phyloP scores from a whole-genome alignment of 2,797 vertebrate species.

The Lithobates sylvaticus region DNA sequence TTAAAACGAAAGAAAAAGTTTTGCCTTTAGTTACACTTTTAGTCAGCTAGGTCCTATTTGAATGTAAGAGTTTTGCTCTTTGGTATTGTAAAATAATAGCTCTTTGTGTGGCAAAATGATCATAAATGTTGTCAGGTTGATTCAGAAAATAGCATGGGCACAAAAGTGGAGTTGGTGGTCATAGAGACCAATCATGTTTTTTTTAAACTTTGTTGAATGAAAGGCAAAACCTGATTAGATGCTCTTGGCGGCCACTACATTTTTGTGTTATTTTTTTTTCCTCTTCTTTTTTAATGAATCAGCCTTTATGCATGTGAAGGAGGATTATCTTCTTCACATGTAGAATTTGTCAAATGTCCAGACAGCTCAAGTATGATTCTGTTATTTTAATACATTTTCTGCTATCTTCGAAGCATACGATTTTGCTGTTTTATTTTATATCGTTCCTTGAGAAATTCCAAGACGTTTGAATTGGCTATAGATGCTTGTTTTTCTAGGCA shows the following conservation, averaged over 20 bases:
- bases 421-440: slow-evolving; percentile 9
- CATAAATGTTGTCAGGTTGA: no score
- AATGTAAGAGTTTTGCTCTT: no score
- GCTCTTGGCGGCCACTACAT: background rate
- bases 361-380: background rate
- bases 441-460: slow-evolving; percentile 19
- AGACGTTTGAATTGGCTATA: slow-evolving; percentile 25
- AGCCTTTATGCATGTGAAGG: background rate
- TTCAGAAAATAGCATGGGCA: background rate
- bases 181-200: background rate
- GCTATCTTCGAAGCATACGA: background rate
- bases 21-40: no score
- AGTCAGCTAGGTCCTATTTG: no score
- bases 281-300: no score
- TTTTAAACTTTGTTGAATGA: background rate
- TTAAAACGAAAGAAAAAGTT: no score
- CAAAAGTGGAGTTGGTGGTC: background rate
- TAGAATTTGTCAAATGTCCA: background rate
- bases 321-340: background rate
- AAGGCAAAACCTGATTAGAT: background rate
- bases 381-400: background rate
- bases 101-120: no score
- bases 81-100: no score
- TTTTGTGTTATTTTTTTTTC: background rate
- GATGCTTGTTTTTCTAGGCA: slow-evolving; percentile 32